Evolutionary conservation across 2,888 invertebrate genomes (phyloP).

Genomic region (Leptopterna dolabrata): DNA sequence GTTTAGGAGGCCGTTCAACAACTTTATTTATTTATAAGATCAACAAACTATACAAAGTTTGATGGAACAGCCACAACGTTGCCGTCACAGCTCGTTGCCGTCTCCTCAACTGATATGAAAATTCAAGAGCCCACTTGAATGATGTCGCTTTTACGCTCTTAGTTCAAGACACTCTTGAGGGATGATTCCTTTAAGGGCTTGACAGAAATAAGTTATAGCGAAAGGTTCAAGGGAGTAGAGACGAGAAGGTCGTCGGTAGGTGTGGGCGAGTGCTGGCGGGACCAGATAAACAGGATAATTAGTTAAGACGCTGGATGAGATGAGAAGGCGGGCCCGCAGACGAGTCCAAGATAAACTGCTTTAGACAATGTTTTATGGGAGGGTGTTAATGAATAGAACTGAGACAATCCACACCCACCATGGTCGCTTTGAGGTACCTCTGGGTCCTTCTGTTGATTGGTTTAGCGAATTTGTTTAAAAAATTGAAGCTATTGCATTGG

Average conservation of each 20-base stretch:
- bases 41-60: too few species aligned
- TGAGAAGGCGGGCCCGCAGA: background rate
- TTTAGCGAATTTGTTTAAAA: too few species aligned
- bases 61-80: too few species aligned
- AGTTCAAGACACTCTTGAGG: background rate
- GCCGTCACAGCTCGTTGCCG: too few species aligned
- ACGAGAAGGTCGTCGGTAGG: background rate
- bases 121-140: too few species aligned
- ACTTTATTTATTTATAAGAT: too few species aligned
- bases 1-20: too few species aligned
- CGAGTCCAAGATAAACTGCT: background rate
- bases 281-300: conserved; percentile 7
- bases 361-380: background rate
- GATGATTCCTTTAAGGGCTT: background rate
- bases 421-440: background rate
- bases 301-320: background rate
- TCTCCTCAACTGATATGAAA: too few species aligned
- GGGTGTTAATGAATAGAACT: background rate
- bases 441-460: background rate
- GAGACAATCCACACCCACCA: background rate
- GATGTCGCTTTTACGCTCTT: too few species aligned
- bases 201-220: background rate
- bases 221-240: background rate
- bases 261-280: background rate
- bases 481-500: too few species aligned